Evolutionary conservation across 2,113 vertebrate genomes (phyloP), one percentile per base, ranked within the genome.

Genomic region (Megaceryle maxima): DNA sequence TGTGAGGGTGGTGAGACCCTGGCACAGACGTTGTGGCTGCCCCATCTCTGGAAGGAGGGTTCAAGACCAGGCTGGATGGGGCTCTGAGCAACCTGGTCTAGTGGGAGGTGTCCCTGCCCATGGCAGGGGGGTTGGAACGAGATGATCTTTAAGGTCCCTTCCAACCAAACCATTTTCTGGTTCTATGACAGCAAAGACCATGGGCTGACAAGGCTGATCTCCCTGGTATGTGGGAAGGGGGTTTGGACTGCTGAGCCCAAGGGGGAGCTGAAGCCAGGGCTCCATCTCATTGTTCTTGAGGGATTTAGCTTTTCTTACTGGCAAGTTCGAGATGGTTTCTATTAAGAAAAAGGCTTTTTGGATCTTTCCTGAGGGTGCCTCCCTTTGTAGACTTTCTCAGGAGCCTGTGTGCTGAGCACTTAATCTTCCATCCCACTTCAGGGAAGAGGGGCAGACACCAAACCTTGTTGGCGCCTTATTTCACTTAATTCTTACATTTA

Each of bases 281-380:
- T 74, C 63, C 59, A 18, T 66, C 72, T 76, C 0, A 0, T 10
- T 35, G 11, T 9, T 56, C 75, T 72, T 72, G 25, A 53, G 85
- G 82, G 57, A 66, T 80, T 83, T 48, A 53, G 6, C 44, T 79
- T 64, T n/a, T 66, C n/a, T 73, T 35, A 15, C 37, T 80, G 76
- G 37, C 76, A 80, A 56, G 37, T 92, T 78, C 46, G 70, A 25
- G 51, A 16, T 75, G 48, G 11, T 72, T 95, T 89, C 82, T 93
- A 14, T 64, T 91, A 82, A 73, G 87, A 67, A 91, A 91, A 95
- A 85, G 63, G 29, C 41, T 77, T 86, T 95, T 84, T 75, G 60
- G 60, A 60, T 59, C 64, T 74, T 11, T 83, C 85, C n/a, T 69
- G 60, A 33, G 73, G 64, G 56, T 75, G 17, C 51, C 64, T 93